Evolutionary conservation across 2,888 invertebrate species (phyloP), one percentile per base, ranked within the genome.

Genomic region (Cephus pygmeus): DNA sequence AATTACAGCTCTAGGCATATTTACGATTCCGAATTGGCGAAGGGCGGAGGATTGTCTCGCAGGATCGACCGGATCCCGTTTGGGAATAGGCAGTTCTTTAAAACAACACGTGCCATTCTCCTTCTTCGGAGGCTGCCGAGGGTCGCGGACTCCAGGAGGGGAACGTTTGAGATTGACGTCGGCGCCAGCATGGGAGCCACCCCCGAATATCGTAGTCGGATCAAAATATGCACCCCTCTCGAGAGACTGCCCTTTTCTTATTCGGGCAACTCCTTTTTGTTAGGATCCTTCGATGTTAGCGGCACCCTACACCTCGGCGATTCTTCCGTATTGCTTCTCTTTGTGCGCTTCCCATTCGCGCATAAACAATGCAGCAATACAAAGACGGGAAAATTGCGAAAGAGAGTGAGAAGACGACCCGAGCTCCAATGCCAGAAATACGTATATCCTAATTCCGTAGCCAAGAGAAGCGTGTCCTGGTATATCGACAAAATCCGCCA

Each of bases 321-420:
- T 87, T 86, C 85, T 82, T 86, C 86, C 86, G 83, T 85, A 84
- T 87, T 83, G 85, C 88, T 80, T 83, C 85, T 15, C 86, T 88
- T 88, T 89, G 87, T 87, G 83, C 82, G 68, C 75, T 77, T 79
- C 76, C 80, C 82, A 84, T 84, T 86, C 84, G 83, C 83, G 85
- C 85, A 84, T 87, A 87, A 88, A 87, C 87, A 86, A 87, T 85
- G 83, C 83, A 81, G 79, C 82, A 84, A 83, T 81, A 71, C 34
- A 12, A 69, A 75, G 75, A 77, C 34, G 69, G 77, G 77, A 34
- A 36, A 77, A 75, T 30, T 71, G 75, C 73, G 31, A 30, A 35
- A 34, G 31, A 69, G 56, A 34, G 33, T 15, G 40, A 40, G 15
- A 40, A 40, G 4, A 36, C 35, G 35, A 35, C 11, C 36, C 36